Conservation (phyloP, 2,113 vertebrate genomes). For the rat (Rattus norvegicus) region GRCr8 NC_086024.1:19490001-19490500, state of each 20-base stretch:
- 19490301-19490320: neutral
- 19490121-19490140: accelerated
- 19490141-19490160: neutral
- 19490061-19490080: neutral
- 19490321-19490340: neutral
- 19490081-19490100: neutral
- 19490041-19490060: neutral
- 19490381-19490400: neutral
- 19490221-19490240: neutral
- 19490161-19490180: no score
- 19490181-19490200: neutral
- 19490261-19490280: neutral
- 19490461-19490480: neutral
- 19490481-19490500: neutral
- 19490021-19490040: neutral
- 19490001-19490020: neutral
- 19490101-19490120: neutral
- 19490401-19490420: no score
- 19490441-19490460: neutral
- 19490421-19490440: neutral
- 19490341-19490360: no score
- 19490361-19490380: neutral
- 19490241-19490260: neutral
- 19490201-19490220: neutral
- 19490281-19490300: neutral